Evolutionary conservation across 2,797 vertebrate species (phyloP).

Genomic region (Pangasius sanitwongsei): DNA sequence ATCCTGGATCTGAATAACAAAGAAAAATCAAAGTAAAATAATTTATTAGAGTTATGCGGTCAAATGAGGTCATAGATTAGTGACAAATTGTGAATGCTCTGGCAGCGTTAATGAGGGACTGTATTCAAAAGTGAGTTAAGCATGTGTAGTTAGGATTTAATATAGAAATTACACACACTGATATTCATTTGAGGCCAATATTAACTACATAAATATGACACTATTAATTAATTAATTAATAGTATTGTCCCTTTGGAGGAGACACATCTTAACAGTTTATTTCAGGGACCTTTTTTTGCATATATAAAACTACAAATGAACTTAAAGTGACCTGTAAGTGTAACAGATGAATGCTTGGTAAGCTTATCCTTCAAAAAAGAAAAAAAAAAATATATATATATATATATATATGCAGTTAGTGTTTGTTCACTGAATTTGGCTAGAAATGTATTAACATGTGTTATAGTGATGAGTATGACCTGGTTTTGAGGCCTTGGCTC

Average conservation of each 20-base stretch:
- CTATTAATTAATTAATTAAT: background rate
- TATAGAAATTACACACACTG: background rate
- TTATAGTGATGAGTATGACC: conserved; percentile 45
- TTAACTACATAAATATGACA: background rate
- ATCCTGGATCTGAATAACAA: conserved; percentile 45
- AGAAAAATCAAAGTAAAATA: background rate
- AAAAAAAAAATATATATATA: too few relatives aligned
- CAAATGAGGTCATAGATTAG: background rate
- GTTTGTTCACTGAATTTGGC: background rate
- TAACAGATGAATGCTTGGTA: background rate
- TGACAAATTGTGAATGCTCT: background rate
- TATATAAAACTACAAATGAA: background rate
- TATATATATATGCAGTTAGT: background rate
- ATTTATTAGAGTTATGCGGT: background rate
- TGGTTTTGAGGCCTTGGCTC: conserved; percentile 61
- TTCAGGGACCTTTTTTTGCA: background rate
- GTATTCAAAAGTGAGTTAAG: background rate
- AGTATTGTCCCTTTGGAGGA: background rate
- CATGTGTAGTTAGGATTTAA: background rate
- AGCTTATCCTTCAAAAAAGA: background rate
- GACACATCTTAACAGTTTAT: background rate
- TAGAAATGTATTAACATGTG: background rate
- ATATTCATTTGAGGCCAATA: background rate
- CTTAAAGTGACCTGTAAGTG: background rate
- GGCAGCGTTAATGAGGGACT: background rate